Percentiles rank a stretch among this genome's conserved stretches.
Conservation (phyloP, 2,888 invertebrate species). For the Melieria crassipennis region DNA sequence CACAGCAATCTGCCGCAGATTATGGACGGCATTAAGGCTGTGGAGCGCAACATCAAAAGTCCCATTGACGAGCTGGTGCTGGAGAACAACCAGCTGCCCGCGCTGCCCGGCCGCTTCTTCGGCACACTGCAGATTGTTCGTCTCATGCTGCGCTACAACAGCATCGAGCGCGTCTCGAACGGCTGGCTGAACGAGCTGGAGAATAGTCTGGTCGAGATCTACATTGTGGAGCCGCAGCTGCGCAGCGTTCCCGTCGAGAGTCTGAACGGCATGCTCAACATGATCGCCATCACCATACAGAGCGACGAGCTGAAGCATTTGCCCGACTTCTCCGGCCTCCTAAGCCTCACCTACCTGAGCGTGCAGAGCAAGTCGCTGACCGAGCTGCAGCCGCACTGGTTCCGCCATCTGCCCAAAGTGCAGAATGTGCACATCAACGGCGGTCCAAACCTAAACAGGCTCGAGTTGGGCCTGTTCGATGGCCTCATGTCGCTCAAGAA, state of each 20-base stretch:
- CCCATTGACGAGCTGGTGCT: conserved; percentile 87
- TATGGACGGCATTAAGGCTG: conserved; percentile 76
- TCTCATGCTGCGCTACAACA: conserved; percentile 85
- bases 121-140: conserved; percentile 79
- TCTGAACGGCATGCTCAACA: conserved; percentile 75
- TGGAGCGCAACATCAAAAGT: conserved; percentile 72
- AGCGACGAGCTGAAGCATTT: conserved; percentile 79
- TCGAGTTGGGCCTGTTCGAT: conserved; percentile 80
- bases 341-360: conserved; percentile 78
- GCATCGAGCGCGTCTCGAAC: conserved; percentile 81
- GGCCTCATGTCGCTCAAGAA: conserved; percentile 75
- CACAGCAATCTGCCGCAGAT: conserved; percentile 86
- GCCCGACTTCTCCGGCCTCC: conserved; percentile 77
- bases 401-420: conserved; percentile 76
- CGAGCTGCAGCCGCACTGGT: conserved; percentile 75
- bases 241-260: conserved; percentile 83
- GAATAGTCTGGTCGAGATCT: conserved; percentile 81
- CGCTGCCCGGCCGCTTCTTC: conserved; percentile 84
- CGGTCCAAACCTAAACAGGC: conserved; percentile 72
- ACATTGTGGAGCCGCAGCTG: conserved; percentile 84
- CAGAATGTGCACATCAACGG: conserved; percentile 80
- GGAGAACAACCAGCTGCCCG: conserved; percentile 87
- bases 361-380: conserved; percentile 75
- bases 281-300: conserved; percentile 86
- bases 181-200: conserved; percentile 85